phyloP scores from a whole-genome alignment of 2,113 vertebrate species.

The Acrocephalus kingi region DNA sequence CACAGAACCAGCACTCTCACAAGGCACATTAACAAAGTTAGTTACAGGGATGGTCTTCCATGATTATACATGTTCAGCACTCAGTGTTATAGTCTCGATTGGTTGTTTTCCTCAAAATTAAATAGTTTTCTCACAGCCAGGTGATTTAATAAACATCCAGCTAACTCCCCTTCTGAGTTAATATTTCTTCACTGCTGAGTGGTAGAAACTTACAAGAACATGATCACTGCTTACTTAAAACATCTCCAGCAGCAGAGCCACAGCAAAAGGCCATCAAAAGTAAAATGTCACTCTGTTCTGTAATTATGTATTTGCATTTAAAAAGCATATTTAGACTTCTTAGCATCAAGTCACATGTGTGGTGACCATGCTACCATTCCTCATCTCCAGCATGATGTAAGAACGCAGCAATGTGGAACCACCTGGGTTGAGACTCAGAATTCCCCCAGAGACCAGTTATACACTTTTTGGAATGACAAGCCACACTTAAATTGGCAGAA shows the following conservation, averaged over 20 bases:
- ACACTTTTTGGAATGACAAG: neutral
- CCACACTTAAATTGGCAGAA: neutral
- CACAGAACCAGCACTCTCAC: neutral
- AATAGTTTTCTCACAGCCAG: neutral
- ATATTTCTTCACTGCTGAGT: neutral
- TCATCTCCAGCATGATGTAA: neutral
- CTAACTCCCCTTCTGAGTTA: neutral
- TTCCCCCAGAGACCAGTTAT: neutral
- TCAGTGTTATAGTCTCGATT: neutral
- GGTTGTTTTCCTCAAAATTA: neutral
- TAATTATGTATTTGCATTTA: neutral
- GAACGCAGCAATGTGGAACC: neutral
- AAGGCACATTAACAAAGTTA: neutral
- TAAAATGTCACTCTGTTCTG: neutral
- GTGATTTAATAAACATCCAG: neutral
- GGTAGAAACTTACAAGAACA: neutral
- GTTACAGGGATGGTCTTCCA: neutral
- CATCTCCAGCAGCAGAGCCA: neutral
- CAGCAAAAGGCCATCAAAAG: neutral
- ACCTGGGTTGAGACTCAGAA: neutral
- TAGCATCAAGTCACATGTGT: neutral
- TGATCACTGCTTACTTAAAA: neutral
- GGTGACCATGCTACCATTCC: neutral
- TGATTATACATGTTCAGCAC: neutral
- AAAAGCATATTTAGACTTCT: neutral